phyloP scores from a whole-genome alignment of 2,888 invertebrate species.

The Stenolophus ochropezus region DNA sequence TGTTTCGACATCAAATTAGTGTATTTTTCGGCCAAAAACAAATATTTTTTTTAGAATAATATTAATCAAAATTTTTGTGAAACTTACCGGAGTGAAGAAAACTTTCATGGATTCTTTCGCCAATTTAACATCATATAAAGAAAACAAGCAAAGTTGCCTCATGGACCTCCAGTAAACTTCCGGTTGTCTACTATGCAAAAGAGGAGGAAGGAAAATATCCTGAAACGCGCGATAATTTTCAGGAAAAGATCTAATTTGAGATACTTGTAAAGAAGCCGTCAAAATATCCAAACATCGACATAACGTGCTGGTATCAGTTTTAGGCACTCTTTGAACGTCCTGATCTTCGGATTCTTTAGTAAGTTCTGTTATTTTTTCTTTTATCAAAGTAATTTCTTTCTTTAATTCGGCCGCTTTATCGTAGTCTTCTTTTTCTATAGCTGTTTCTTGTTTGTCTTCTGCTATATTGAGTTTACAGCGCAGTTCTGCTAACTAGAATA shows the following conservation, averaged over 20 bases:
- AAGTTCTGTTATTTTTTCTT: slow-evolving; percentile 63
- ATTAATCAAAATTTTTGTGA: too few species aligned
- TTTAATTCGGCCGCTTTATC: slow-evolving; percentile 64
- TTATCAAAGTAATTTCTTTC: slow-evolving; percentile 62
- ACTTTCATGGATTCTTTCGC: slow-evolving; percentile 32
- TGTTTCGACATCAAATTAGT: neutral
- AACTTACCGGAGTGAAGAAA: slow-evolving; percentile 32
- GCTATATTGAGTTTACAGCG: slow-evolving; percentile 66
- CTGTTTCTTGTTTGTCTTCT: slow-evolving; percentile 65
- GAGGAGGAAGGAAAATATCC: slow-evolving; percentile 43
- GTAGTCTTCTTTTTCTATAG: slow-evolving; percentile 65
- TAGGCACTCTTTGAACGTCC: neutral
- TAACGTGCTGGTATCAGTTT: slow-evolving; percentile 21
- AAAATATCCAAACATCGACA: slow-evolving; percentile 53
- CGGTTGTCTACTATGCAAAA: slow-evolving; percentile 25
- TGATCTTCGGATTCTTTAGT: slow-evolving; percentile 44
- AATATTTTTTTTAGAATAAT: too few species aligned
- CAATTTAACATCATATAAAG: slow-evolving; percentile 8
- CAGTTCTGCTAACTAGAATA: slow-evolving; percentile 65
- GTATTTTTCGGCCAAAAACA: neutral
- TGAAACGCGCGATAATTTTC: slow-evolving; percentile 18
- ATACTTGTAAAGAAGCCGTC: slow-evolving; percentile 22
- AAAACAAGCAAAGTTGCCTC: slow-evolving; percentile 14
- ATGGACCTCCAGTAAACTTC: slow-evolving; percentile 25
- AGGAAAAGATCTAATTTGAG: slow-evolving; percentile 23